Evolutionary conservation across 1,140 invertebrate species (phyloP).

Genomic region (Bombus consobrinus): DNA sequence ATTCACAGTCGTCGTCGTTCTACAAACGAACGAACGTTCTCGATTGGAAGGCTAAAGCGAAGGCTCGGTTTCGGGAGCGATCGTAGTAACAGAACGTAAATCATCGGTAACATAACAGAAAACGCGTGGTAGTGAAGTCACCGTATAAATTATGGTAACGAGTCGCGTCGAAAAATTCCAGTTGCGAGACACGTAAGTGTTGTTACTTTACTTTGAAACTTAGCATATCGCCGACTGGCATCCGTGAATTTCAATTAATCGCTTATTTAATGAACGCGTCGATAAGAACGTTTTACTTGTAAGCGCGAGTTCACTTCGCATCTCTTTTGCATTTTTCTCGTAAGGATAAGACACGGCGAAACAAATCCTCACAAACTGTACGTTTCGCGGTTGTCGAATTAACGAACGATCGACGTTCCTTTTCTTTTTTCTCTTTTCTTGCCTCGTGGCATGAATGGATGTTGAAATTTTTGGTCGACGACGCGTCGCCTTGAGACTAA

Average conservation of each 20-base stretch:
- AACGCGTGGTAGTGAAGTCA: not conserved
- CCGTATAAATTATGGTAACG: slow-evolving; percentile 36
- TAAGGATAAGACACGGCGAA: no score
- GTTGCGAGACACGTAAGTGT: slow-evolving; percentile 20
- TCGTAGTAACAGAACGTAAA: slow-evolving; percentile 7
- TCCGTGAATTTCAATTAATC: slow-evolving; percentile 20
- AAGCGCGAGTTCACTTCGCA: not conserved
- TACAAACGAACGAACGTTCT: not conserved
- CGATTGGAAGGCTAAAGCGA: not conserved
- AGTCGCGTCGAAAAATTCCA: slow-evolving; percentile 9
- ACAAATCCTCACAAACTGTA: not conserved
- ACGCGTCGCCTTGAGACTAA: not conserved
- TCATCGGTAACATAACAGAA: slow-evolving; percentile 38
- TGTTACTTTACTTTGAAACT: not conserved
- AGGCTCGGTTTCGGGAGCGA: not conserved
- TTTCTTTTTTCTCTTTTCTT: no score
- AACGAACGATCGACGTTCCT: not conserved
- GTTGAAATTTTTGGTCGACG: not conserved
- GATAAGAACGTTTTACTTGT: slow-evolving; percentile 10
- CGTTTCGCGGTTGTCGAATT: not conserved
- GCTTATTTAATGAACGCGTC: not conserved
- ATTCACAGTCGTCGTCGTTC: not conserved
- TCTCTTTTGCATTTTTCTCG: not conserved
- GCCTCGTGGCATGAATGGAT: not conserved
- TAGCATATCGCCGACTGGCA: slow-evolving; percentile 8